Evolutionary conservation across 2,888 invertebrate genomes (phyloP), one percentile per base, ranked within the genome.

Genomic region (Spilosoma lubricipeda): DNA sequence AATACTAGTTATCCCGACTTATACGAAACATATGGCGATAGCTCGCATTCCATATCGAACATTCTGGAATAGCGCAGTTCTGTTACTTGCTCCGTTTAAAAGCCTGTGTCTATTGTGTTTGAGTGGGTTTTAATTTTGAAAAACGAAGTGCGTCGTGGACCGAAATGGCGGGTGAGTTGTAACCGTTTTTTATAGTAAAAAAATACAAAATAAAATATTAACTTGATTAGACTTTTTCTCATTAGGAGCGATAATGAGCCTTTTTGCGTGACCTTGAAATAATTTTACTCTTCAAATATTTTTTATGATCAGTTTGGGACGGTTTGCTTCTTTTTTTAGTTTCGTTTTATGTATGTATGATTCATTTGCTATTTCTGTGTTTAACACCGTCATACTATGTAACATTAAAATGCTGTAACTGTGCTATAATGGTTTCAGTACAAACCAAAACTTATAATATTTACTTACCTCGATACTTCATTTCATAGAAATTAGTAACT

Each of bases 11-110:
- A 90, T 89, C 86, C 87, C 87, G 85, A 82, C 82, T 88, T 86
- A 86, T 89, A 92, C 87, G 89, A 93, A 94, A 93, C 94, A 93
- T 93, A 93, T 93, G 94, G 91, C 91, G 86, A 86, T 87, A 86
- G 87, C 77, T 74, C 88, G 87, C 91, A 91, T 91, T 92, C 90
- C 91, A 85, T 77, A 79, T 83, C 86, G 90, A 90, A 90, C 87
- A 84, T 88, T 92, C 94, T 90, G 91, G 92, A 93, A 88, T 88
- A 88, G 88, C 89, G 89, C 93, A 93, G 93, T 92, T 84, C 87
- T 86, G 82, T 86, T 86, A 86, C 86, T 89, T 87, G 87, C 82
- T 83, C 87, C 89, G 85, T 76, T 81, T 87, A 82, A 87, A 88
- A 88, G 82, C 78, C 73, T 77, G 86, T 89, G 88, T 81, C 85